A percentile compares a stretch with the other conserved stretches of the same genome.
Conservation (phyloP, 2,797 vertebrate species). For the Botia kubotai region DNA sequence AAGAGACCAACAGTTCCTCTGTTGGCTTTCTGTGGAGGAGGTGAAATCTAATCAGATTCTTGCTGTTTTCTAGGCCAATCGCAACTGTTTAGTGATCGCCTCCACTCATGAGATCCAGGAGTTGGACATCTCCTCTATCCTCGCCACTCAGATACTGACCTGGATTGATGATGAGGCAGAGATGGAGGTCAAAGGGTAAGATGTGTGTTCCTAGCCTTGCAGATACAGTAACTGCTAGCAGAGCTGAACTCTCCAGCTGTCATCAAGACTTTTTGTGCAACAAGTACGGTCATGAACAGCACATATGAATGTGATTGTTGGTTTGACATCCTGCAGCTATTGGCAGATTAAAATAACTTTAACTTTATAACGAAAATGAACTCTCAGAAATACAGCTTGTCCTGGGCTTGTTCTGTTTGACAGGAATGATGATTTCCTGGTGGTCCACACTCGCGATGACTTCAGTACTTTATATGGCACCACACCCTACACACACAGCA, state of each 20-base stretch:
- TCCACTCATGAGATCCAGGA: conserved; percentile 98
- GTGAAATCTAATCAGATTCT: not conserved
- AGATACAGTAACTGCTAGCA: too few relatives aligned
- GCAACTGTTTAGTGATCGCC: conserved; percentile 96
- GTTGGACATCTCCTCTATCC: conserved; percentile 95
- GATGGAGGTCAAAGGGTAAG: conserved; percentile 90
- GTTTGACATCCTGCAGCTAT: too few relatives aligned
- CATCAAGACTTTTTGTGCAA: too few relatives aligned
- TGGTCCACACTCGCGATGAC: conserved; percentile 91
- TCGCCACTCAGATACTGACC: conserved; percentile 93
- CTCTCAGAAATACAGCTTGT: not conserved
- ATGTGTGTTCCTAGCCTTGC: not conserved
- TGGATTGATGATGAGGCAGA: conserved; percentile 96
- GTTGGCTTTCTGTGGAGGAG: not conserved
- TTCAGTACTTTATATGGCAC: conserved; percentile 86
- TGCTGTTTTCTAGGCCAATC: conserved; percentile 85
- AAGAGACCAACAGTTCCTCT: not conserved
- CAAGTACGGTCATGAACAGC: too few relatives aligned
- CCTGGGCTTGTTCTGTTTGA: not conserved
- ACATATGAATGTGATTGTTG: too few relatives aligned
- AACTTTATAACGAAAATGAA: too few relatives aligned
- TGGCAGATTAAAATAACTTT: too few relatives aligned
- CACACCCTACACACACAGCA: conserved; percentile 95
- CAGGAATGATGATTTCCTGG: conserved; percentile 91
- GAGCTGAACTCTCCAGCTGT: too few relatives aligned